phyloP scores from a whole-genome alignment of 2,888 invertebrate species.

The Branchinecta sandiegonensis region DNA sequence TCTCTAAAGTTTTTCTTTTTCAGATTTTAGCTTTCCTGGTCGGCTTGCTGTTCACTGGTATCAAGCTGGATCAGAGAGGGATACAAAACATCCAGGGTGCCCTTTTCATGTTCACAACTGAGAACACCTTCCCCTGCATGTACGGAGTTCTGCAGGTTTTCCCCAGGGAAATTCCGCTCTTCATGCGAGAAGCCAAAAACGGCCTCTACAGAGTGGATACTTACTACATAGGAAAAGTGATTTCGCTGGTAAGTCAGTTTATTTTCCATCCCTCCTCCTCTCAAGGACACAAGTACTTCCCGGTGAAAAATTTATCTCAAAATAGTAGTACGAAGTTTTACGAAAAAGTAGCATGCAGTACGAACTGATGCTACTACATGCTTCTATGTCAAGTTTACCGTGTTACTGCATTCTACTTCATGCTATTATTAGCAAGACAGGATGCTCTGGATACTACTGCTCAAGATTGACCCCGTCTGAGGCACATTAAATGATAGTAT shows the following conservation, averaged over 20 bases:
- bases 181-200: constrained; percentile 63
- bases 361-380: too few relatives aligned
- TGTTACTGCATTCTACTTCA: too few relatives aligned
- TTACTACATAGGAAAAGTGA: constrained; percentile 63
- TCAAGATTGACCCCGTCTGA: too few relatives aligned
- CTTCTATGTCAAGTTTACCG: too few relatives aligned
- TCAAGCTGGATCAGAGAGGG: constrained; percentile 55
- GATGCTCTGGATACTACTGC: too few relatives aligned
- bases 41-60: constrained; percentile 69
- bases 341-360: too few relatives aligned
- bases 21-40: constrained; percentile 49
- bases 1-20: constrained; percentile 18
- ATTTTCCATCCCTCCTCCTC: neutral
- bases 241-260: constrained; percentile 52
- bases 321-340: too few relatives aligned
- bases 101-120: constrained; percentile 69
- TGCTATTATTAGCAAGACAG: too few relatives aligned
- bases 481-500: too few relatives aligned
- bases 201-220: constrained; percentile 63
- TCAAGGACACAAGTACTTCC: too few relatives aligned
- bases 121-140: constrained; percentile 82
- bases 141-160: constrained; percentile 73
- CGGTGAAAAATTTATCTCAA: too few relatives aligned
- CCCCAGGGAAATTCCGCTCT: constrained; percentile 61
- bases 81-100: constrained; percentile 78